Base-by-base conservation (phyloP, 2,888 invertebrate genomes). In the Chironomus riparius region DNA sequence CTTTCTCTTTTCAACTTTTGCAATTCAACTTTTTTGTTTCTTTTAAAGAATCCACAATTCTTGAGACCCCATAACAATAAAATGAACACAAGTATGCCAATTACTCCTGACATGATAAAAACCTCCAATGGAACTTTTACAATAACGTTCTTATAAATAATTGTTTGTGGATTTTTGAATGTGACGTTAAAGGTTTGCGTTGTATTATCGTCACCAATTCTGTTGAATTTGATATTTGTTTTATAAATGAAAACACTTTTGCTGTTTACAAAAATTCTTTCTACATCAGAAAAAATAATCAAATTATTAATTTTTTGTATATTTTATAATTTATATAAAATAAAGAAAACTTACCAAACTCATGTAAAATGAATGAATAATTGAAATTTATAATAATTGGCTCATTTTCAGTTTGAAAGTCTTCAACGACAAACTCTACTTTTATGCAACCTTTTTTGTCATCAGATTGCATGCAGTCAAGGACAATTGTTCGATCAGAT, bases 21-120 rank as follows among this genome's bases (percentile, higher is more conserved):
- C 79, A 87, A 80, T 79, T 86, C 84, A 70, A 85, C 84, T 79
- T 85, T 86, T 76, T 82, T 84, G 18, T 81, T 79, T 65, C 87
- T 82, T 76, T 84, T 83, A 78, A 87, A 87, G 82, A 87, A 87
- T 73, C 86, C 86, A 77, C 81, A 78, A 86, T 85, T 83, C 65
- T 84, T 82, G 79, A 86, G 80, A 73, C 78, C 82, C 22, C 85
- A 82, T 21, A 81, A 82, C 2, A 86, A 75, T 12, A 83, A 78
- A 2, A 84, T 80, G 47, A 86, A 79, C 5, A 85, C 76, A 61
- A 86, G 70, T 7, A 86, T 78, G 13, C 86, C 86, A 56, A 82
- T 81, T 7, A 86, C 77, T 18, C 82, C 80, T 1, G 86, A 82
- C 2, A 85, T 77, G 50, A 86, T 83, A 70, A 83, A 83, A 65